Base-by-base conservation (phyloP, 64 coral and sea anemone species). In the Montipora capricornis region DNA sequence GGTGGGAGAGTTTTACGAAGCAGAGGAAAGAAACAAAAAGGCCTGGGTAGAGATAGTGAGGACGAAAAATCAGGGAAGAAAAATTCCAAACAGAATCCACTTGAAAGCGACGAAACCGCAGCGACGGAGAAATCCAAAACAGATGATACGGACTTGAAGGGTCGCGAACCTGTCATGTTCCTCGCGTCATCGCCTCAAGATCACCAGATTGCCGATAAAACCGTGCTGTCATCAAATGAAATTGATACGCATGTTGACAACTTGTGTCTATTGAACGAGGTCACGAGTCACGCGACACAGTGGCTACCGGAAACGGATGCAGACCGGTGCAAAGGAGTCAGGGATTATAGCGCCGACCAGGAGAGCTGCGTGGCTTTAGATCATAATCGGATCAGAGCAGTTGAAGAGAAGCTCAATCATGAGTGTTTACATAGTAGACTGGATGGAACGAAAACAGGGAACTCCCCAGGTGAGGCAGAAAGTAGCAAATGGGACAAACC, bases 221-320 rank as follows among this genome's bases (percentile, higher is more conserved):
- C 10, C 44, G 66, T 71, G 37, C 66, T 86, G 82, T 70, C 82
- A 86, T 86, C 82, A 44, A 7, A 46, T 71, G 82, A 86, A 86
- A 86, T 73, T n/a, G 82, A 71, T 73, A 16, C 16, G 14, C 46
- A 5, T 86, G 82, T 86, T 86, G 82, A 86, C 82, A 8, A 86
- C 16, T 8, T 7, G 20, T 19, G 37, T 44, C 60, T 15, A 5
- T 84, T 59, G 16, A 29, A 29, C 19, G 81, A 2, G 44, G 66
- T 71, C 62, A 73, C 45, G 47, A 10, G 45, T 24, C 46, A 3
- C 44, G 17, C 24, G 60, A 61, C 82, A 47, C 82, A 86, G 66
- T 29, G 46, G 11, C 6, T 57, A 71, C 64, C 67, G 82, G 82
- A 86, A 86, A 68, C 64, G 64, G 82, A 86, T 71, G n/a, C 71